Base-by-base conservation (phyloP, 2,888 invertebrate species). In the Plutella xylostella region DNA sequence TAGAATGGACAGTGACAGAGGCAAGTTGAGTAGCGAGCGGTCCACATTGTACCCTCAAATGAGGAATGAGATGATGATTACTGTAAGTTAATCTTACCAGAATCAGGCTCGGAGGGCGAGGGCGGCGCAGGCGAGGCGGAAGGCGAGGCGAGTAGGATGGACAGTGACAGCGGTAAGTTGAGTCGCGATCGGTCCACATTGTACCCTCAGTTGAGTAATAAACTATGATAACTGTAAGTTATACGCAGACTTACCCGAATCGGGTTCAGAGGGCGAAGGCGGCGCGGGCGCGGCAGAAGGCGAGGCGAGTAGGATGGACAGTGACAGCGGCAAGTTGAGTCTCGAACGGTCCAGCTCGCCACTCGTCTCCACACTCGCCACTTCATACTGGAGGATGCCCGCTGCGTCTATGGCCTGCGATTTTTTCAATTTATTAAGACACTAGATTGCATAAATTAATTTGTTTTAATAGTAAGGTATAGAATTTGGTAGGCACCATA, bases 341-440 rank as follows among this genome's bases (percentile, higher is more conserved):
- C 91, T 83, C 53, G 89, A 92, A 49, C 90, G 84, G 63, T 92
- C 92, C 54, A 92, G 68, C 65, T 92, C 92, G 19, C 93, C 93
- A 5, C 92, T 90, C 14, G 92, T 91, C 67, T 92, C 92, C 62
- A 93, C 89, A 58, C 86, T 90, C 35, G 90, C 77, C 39, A 94
- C 93, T 63, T 92, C 90, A 63, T 91, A 92, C 54, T 88, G 86
- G 30, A 89, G 69, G n/a, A n/a, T n/a, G n/a, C n/a, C n/a, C n/a
- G n/a, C n/a, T n/a, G n/a, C n/a, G n/a, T n/a, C n/a, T n/a, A n/a
- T n/a, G n/a, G n/a, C n/a, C n/a, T n/a, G n/a, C n/a, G n/a, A n/a
- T n/a, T n/a, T n/a, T n/a, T n/a, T n/a, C n/a, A n/a, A n/a, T n/a
- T n/a, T n/a, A n/a, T n/a, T n/a, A n/a, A n/a, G n/a, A n/a, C n/a